These are phyloP conservation scores for Heterohyrax brucei DNA, from an alignment of 2,797 vertebrate species.

Conservation along the genomic window DNA sequence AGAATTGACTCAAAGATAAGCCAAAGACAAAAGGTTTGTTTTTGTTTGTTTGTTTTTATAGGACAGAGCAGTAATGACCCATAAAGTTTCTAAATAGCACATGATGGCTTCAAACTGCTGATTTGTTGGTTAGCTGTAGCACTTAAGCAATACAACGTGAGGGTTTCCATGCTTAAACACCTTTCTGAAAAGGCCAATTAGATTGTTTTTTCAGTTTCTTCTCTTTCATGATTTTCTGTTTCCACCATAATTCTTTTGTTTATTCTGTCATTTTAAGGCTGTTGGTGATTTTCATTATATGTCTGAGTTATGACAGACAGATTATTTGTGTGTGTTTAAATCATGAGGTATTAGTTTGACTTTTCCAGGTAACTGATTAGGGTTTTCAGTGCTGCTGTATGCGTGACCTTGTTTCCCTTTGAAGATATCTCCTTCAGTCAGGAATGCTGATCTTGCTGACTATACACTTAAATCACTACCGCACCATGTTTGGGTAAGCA, in stretches of 20 bases:
- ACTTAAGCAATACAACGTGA: too few relatives aligned
- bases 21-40: too few relatives aligned
- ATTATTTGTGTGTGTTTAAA: conserved; percentile 21
- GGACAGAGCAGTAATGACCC: too few relatives aligned
- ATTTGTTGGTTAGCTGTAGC: too few relatives aligned
- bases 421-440: not conserved
- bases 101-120: too few relatives aligned
- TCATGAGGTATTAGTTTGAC: not conserved
- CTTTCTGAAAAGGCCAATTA: conserved; percentile 33
- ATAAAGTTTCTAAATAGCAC: too few relatives aligned
- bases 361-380: not conserved
- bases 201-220: conserved; percentile 12
- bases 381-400: not conserved
- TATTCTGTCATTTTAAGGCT: conserved; percentile 22
- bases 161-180: not conserved
- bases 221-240: not conserved
- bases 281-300: conserved; percentile 58
- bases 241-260: not conserved
- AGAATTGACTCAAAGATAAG: too few relatives aligned
- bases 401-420: not conserved
- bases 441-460: not conserved
- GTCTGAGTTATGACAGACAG: not conserved
- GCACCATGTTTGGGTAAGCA: not conserved
- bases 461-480: not conserved
- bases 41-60: too few relatives aligned